These are phyloP conservation scores for Drosophila tanythrix DNA, from an alignment of 2,888 invertebrate species.

Conservation along the genomic window DNA sequence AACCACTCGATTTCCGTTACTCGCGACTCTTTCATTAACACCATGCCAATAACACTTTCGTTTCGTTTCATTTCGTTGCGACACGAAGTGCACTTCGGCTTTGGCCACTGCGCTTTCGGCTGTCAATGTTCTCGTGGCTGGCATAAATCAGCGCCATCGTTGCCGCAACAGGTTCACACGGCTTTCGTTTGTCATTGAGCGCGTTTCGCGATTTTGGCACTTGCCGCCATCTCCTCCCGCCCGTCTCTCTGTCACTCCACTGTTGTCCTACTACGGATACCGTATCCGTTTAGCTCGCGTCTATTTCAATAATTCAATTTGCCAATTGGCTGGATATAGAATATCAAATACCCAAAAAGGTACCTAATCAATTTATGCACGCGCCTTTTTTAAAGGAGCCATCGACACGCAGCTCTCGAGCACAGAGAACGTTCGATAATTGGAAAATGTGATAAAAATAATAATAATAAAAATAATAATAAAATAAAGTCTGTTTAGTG, in stretches of 20 bases:
- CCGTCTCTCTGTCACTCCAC: not conserved
- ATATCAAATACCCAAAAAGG: slow-evolving; percentile 39
- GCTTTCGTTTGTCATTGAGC: slow-evolving; percentile 72
- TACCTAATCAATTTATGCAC: slow-evolving; percentile 39
- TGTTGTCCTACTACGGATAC: slow-evolving; percentile 37
- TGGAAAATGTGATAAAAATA: not conserved
- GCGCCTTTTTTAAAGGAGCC: slow-evolving; percentile 37
- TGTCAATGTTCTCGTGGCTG: slow-evolving; percentile 45
- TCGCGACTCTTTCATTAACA: slow-evolving; percentile 40
- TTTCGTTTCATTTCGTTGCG: not conserved
- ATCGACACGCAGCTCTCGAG: slow-evolving; percentile 52
- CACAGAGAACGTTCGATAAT: not conserved
- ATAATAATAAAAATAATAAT: not conserved
- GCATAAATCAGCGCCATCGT: slow-evolving; percentile 74
- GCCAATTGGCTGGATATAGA: slow-evolving; percentile 14
- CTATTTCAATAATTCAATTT: slow-evolving; percentile 64
- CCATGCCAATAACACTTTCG: slow-evolving; percentile 7
- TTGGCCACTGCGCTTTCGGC: slow-evolving; percentile 19
- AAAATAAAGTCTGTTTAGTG: not conserved
- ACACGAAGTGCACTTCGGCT: slow-evolving; percentile 19
- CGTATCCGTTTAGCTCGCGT: slow-evolving; percentile 17
- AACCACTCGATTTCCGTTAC: slow-evolving; percentile 6
- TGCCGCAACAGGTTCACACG: slow-evolving; percentile 80
- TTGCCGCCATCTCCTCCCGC: not conserved
- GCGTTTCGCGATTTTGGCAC: slow-evolving; percentile 55